Evolutionary conservation across 2,888 invertebrate genomes (phyloP).

Genomic region (Brachycybe producta): DNA sequence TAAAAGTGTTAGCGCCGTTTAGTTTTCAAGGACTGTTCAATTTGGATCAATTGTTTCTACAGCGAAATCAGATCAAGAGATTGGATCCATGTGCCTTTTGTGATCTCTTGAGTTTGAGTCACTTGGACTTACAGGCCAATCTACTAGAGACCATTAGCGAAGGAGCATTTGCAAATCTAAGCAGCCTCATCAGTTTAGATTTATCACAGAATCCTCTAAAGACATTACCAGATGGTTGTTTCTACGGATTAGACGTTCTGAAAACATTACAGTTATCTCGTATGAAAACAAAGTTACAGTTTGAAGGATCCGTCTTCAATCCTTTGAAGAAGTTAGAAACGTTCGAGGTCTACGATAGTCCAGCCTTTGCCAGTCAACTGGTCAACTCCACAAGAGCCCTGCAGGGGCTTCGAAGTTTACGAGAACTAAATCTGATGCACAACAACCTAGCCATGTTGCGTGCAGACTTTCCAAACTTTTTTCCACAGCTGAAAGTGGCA

Average conservation of each 20-base stretch:
- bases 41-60: conserved; percentile 58
- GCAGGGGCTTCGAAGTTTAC: conserved; percentile 54
- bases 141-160: conserved; percentile 30
- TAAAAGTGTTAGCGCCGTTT: conserved; percentile 44
- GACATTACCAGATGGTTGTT: conserved; percentile 49
- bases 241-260: conserved; percentile 52
- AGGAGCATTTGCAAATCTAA: conserved; percentile 48
- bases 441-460: conserved; percentile 50
- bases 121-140: conserved; percentile 36
- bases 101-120: conserved; percentile 47
- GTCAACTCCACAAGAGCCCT: conserved; percentile 57
- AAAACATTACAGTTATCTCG: conserved; percentile 54
- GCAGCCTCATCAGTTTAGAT: conserved; percentile 63
- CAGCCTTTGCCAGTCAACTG: conserved; percentile 50
- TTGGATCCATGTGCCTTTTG: conserved; percentile 65
- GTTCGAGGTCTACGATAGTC: conserved; percentile 61
- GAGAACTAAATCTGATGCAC: conserved; percentile 53
- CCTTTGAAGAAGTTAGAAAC: conserved; percentile 54
- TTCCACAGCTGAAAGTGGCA: conserved; percentile 53
- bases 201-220: conserved; percentile 61
- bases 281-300: conserved; percentile 41
- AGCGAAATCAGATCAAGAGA: conserved; percentile 57
- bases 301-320: conserved; percentile 51
- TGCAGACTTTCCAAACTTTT: conserved; percentile 51
- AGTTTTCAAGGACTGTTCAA: conserved; percentile 56